Evolutionary conservation across 2,888 invertebrate genomes (phyloP), one percentile per base, ranked within the genome.

Genomic region (Octonoba sinensis): DNA sequence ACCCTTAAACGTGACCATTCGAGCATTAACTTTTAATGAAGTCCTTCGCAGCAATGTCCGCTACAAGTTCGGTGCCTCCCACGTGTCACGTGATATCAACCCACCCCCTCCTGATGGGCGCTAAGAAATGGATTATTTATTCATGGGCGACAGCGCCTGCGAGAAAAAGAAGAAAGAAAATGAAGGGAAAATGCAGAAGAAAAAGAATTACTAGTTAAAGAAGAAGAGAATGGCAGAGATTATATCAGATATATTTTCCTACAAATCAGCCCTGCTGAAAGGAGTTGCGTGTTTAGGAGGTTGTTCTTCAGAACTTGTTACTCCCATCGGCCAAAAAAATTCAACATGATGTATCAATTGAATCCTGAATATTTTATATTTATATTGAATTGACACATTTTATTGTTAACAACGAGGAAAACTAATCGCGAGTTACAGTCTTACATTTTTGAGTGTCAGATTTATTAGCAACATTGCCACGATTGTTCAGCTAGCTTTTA

Each of bases 101-200:
- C 56, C 64, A 47, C 65, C 16, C 60, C 59, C 60, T 24, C 18
- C 13, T 54, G 60, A 46, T 54, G 69, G 51, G 22, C 46, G n/a
- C 62, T 51, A 67, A 60, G 51, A 54, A 78, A 78, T 66, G 78
- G 59, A 57, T 78, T 65, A 72, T 78, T 78, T 78, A 78, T 78
- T 78, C 71, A 78, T 78, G 44, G 64, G 13, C 54, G 20, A 64
- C 46, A 51, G 44, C 8, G 36, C 67, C 60, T 66, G 49, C 20
- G 27, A 60, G 16, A 22, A 44, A 24, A 47, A 4, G 22, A 56
- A 18, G 27, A 47, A 36, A 51, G 27, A 22, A 60, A 46, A 54
- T 69, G 20, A 36, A 60, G 22, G n/a, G 18, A 46, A 64, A 66
- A 67, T 59, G 20, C 65, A 54, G 8, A 36, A 36, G 36, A 36